These are phyloP conservation scores for Sesia bembeciformis DNA, from an alignment of 2,888 invertebrate species.

Conservation along the genomic window DNA sequence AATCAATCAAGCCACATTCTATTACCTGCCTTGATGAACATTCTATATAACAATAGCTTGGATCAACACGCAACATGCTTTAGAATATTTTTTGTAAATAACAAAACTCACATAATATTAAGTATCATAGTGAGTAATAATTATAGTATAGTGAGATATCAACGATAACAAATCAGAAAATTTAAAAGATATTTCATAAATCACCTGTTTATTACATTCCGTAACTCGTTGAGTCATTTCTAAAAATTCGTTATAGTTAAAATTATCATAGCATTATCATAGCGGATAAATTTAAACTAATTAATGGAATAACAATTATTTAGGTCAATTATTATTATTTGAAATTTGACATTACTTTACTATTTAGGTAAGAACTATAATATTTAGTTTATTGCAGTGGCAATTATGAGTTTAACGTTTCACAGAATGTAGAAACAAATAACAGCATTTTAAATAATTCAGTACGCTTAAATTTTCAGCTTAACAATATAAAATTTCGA, in stretches of 20 bases:
- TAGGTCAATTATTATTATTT: too few species aligned
- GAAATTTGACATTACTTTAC: too few species aligned
- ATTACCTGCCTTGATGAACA: too few species aligned
- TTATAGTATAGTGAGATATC: conserved; percentile 14
- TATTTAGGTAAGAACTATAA: too few species aligned
- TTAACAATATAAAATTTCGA: conserved; percentile 70
- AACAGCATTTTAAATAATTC: conserved; percentile 19
- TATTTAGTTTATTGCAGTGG: too few species aligned
- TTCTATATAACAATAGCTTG: too few species aligned
- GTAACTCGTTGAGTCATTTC: conserved; percentile 11
- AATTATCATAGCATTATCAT: too few species aligned
- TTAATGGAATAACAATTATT: too few species aligned
- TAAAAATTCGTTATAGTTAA: background rate
- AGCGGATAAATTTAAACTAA: too few species aligned
- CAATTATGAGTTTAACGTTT: conserved; percentile 6
- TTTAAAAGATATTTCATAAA: conserved; percentile 18
- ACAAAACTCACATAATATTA: conserved; percentile 19
- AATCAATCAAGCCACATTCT: too few species aligned
- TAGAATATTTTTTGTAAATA: conserved; percentile 40
- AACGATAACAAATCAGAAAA: conserved; percentile 18
- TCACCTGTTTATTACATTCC: conserved; percentile 33
- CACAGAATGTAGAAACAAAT: conserved; percentile 38
- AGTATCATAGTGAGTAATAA: too few species aligned
- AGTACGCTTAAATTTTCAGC: conserved; percentile 31
- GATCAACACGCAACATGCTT: conserved; percentile 51